phyloP scores from a whole-genome alignment of 2,113 vertebrate species.

The Ictidomys tridecemlineatus region DNA sequence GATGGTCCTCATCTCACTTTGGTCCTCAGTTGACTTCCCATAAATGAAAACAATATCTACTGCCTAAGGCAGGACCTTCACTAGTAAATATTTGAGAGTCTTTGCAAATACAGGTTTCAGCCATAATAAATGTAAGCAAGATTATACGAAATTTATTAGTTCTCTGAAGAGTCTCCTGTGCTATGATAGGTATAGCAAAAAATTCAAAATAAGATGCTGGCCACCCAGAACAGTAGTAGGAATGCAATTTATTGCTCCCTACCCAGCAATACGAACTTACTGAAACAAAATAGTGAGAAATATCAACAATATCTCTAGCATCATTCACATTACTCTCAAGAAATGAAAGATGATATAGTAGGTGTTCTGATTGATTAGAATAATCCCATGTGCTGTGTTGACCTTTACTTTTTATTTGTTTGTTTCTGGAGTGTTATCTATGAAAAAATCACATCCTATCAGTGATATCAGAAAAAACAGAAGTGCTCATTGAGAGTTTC shows the following conservation, averaged over 20 bases:
- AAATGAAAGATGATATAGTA: neutral
- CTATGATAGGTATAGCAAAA: neutral
- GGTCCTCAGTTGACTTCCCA: neutral
- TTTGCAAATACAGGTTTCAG: neutral
- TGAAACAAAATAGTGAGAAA: neutral
- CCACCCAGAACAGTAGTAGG: neutral
- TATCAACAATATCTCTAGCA: neutral
- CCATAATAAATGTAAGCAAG: neutral
- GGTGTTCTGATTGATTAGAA: neutral
- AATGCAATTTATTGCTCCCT: neutral
- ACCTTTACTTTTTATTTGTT: neutral
- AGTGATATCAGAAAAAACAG: neutral
- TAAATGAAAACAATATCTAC: neutral
- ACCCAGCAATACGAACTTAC: neutral
- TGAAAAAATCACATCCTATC: neutral
- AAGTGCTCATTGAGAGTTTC: neutral
- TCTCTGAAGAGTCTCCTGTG: neutral
- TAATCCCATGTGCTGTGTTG: neutral
- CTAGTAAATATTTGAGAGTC: neutral
- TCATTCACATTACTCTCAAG: neutral
- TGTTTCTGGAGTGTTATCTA: neutral
- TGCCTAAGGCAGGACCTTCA: fast-evolving
- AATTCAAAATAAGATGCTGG: neutral
- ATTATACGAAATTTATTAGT: neutral
- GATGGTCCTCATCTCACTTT: neutral